phyloP scores from a whole-genome alignment of 1,140 invertebrate species.

The Leptinotarsa defecta region DNA sequence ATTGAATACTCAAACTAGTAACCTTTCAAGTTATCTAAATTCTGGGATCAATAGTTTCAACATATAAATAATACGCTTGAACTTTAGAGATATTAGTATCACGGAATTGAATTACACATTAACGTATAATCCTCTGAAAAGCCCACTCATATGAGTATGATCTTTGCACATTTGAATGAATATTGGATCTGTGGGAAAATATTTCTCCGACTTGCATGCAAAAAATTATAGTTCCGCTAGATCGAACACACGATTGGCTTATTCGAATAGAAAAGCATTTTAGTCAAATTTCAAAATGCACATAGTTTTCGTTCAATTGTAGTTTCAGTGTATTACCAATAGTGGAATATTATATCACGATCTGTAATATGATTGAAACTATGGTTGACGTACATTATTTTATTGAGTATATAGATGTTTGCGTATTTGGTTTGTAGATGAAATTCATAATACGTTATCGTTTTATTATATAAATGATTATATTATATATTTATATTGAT shows the following conservation, averaged over 20 bases:
- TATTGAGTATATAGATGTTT: conserved; percentile 28
- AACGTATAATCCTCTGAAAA: background rate
- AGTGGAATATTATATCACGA: conserved; percentile 14
- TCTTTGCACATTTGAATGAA: background rate
- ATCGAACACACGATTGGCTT: background rate
- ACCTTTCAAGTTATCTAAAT: too few species aligned
- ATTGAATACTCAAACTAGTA: too few species aligned
- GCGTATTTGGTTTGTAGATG: conserved; percentile 38
- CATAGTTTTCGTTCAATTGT: conserved; percentile 15
- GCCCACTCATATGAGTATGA: background rate
- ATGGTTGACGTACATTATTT: conserved; percentile 20
- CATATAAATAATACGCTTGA: background rate
- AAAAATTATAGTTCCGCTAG: background rate
- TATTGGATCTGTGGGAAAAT: background rate
- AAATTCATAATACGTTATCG: conserved; percentile 28
- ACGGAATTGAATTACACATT: background rate
- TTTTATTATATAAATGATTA: conserved; percentile 34
- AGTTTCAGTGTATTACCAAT: background rate
- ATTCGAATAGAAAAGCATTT: conserved; percentile 25
- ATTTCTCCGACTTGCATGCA: conserved; percentile 4
- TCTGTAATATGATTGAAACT: conserved; percentile 23
- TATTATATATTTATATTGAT: conserved; percentile 37
- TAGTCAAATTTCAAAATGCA: conserved; percentile 31
- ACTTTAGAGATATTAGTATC: background rate
- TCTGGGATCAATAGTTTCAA: too few species aligned